Base-by-base conservation (phyloP, 2,888 invertebrate species). In the Luperina testacea region DNA sequence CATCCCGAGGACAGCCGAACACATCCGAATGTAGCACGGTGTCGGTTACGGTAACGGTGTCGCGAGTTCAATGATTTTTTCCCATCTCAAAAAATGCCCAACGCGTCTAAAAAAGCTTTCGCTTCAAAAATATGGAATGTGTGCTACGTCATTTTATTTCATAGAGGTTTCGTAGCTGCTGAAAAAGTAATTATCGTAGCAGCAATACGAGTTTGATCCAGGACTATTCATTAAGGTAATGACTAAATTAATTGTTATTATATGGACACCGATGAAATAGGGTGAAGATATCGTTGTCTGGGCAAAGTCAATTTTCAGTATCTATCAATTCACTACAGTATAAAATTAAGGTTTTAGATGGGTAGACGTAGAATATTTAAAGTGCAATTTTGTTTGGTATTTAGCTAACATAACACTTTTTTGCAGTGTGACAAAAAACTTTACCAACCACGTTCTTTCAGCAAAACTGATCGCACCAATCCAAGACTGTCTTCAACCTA, bases 401-500 rank as follows among this genome's bases (percentile, higher is more conserved):
- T 20, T 27, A 15, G 42, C 32, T 48, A 17, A 24, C 6, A 38
- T 5, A 70, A 67, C 17, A 6, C 20, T 59, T 67, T 48, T 57
- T 59, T 17, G 8, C 38, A 71, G 13, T 8, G 13, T 5, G 3
- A 11, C 1, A 51, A 77, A 77, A 81, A 61, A 45, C 2, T 11
- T 11, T 42, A 71, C 59, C 24, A 27, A 53, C 65, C 42, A 59
- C 73, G 61, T 61, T 71, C 45, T 15, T 53, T 83, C 64, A 63
- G 63, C 57, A 64, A 63, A 74, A 78, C 65, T 71, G 59, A 86
- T 83, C 32, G 63, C 32, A 20, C 45, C 72, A 72, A 78, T 73
- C 64, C 65, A 69, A 85, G 53, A 75, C 68, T 82, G 84, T 84
- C 83, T 75, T 20, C 57, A 61, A 67, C 69, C 68, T 75, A 68